phyloP scores from a whole-genome alignment of 2,797 vertebrate genomes.

The Crocidura indochinensis region DNA sequence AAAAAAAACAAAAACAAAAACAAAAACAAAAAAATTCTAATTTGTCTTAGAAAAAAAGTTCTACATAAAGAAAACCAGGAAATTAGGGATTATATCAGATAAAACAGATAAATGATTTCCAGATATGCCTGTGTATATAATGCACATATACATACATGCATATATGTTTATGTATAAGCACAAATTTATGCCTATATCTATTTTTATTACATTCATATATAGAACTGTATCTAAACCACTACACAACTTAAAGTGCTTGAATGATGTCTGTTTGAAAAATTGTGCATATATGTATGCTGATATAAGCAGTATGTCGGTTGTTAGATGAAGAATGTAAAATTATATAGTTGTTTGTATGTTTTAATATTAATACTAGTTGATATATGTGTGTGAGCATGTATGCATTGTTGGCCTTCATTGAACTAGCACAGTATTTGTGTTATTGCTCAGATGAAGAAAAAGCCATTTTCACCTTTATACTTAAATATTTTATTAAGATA shows the following conservation, averaged over 20 bases:
- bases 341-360: conserved; percentile 43
- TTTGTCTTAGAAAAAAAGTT: conserved; percentile 4
- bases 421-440: conserved; percentile 29
- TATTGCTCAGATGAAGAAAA: conserved; percentile 37
- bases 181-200: background rate
- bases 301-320: background rate
- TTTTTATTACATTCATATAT: background rate
- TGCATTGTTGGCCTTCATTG: conserved; percentile 10
- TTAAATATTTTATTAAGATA: background rate
- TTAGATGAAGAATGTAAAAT: background rate
- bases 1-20: too few species aligned
- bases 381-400: background rate
- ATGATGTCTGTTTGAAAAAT: background rate
- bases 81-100: conserved; percentile 16
- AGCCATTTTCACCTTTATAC: conserved; percentile 31
- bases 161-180: background rate
- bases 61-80: conserved; percentile 18
- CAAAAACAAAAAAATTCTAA: too few species aligned
- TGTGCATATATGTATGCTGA: background rate
- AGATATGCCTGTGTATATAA: background rate
- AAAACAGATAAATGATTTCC: background rate
- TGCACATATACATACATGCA: background rate
- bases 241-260: conserved; percentile 42
- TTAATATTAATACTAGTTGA: background rate
- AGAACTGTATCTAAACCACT: conserved; percentile 45